A percentile compares a stretch with the other conserved stretches of the same genome.
Conservation (phyloP, 1,140 invertebrate genomes). For the Copidosoma floridanum region DNA sequence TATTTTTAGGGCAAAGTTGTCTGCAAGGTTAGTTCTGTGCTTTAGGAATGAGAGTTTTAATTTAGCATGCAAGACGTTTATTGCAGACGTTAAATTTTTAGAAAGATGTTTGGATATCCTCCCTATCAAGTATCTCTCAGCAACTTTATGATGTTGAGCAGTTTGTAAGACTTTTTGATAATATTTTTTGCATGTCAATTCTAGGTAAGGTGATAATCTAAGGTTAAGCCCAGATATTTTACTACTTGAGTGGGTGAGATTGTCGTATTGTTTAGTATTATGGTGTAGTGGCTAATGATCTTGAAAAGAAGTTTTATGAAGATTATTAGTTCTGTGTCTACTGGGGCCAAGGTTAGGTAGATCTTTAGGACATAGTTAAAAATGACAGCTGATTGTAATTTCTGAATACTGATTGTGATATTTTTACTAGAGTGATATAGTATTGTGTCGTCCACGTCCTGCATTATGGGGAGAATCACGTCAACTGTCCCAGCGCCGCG, state of each 20-base stretch:
- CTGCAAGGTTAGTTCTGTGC: neutral
- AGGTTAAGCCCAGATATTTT: slow-evolving; percentile 20
- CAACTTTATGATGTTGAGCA: slow-evolving; percentile 9
- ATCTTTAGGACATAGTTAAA: neutral
- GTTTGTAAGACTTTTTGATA: slow-evolving; percentile 4
- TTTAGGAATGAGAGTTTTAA: neutral
- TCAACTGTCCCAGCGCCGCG: too few relatives aligned
- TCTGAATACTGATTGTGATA: neutral
- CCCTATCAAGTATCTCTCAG: slow-evolving; percentile 18
- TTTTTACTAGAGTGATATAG: neutral
- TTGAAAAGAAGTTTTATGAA: neutral
- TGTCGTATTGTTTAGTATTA: neutral
- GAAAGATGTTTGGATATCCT: slow-evolving; percentile 11
- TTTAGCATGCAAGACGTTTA: slow-evolving; percentile 7
- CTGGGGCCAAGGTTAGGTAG: slow-evolving; percentile 5
- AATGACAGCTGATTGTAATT: neutral
- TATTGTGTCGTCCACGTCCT: slow-evolving; percentile 23
- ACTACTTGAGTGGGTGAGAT: neutral
- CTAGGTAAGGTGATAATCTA: slow-evolving; percentile 23
- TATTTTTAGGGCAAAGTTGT: neutral
- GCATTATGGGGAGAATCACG: too few relatives aligned
- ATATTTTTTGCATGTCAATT: slow-evolving; percentile 11
- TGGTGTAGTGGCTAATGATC: neutral
- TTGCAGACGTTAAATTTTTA: slow-evolving; percentile 19
- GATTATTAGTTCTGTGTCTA: slow-evolving; percentile 1